phyloP scores from a whole-genome alignment of 2,797 vertebrate species.

The Scolopax bukidnonensis region DNA sequence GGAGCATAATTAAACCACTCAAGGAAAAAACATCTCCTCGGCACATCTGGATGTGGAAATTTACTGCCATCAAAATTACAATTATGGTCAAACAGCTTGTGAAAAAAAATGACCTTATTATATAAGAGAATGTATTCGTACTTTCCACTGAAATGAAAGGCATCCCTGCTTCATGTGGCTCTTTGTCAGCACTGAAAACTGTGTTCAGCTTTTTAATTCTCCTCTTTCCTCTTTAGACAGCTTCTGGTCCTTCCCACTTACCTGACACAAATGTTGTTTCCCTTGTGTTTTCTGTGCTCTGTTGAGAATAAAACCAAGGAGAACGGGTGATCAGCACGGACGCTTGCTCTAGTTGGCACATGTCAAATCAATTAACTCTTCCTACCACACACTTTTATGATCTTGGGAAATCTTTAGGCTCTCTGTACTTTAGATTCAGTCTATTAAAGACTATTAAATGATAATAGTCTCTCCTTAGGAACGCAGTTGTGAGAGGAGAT shows the following conservation, averaged over 20 bases:
- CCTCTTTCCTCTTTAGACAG: background rate
- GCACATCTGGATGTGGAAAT: conserved; percentile 36
- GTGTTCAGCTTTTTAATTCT: background rate
- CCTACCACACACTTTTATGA: background rate
- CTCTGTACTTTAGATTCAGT: background rate
- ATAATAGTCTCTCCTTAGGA: background rate
- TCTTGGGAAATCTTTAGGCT: background rate
- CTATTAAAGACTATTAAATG: background rate
- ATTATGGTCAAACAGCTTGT: background rate
- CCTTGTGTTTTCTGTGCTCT: background rate
- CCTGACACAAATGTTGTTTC: background rate
- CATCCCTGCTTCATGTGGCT: background rate
- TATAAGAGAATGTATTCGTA: background rate
- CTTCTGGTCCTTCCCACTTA: background rate
- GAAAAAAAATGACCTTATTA: background rate
- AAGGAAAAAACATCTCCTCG: conserved; percentile 20
- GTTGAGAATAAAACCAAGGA: background rate
- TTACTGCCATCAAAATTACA: conserved; percentile 23
- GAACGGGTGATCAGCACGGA: background rate
- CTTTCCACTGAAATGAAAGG: background rate
- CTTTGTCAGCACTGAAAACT: background rate
- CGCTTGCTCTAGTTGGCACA: background rate
- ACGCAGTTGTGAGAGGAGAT: background rate
- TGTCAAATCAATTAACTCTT: background rate
- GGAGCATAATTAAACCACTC: conserved; percentile 16